These are phyloP conservation scores for Lithophane semibrunnea DNA, from an alignment of 2,888 invertebrate genomes.

Conservation along the genomic window DNA sequence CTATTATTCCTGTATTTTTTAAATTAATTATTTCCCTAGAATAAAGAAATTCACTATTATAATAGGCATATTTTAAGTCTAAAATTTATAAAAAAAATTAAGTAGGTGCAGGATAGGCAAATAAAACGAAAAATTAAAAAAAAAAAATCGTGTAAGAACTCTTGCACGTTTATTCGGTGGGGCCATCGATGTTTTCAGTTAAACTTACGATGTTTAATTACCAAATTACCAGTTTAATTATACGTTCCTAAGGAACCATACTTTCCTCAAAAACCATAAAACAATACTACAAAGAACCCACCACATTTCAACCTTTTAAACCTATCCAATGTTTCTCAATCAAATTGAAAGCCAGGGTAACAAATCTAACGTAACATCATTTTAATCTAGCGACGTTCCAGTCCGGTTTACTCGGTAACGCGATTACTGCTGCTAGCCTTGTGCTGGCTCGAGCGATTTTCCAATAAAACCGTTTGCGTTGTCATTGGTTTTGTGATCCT, in stretches of 20 bases:
- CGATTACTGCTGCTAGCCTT: slow-evolving; percentile 18
- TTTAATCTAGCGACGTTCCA: slow-evolving; percentile 23
- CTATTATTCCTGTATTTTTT: no score
- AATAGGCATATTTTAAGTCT: no score
- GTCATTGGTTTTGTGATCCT: neutral
- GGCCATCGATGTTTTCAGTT: no score
- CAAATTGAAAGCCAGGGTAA: neutral
- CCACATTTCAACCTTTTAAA: neutral
- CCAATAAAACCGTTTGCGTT: slow-evolving; percentile 3
- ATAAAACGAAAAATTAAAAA: no score
- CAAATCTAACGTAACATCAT: slow-evolving; percentile 18
- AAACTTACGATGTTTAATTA: no score
- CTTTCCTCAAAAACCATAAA: neutral
- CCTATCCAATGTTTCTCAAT: neutral
- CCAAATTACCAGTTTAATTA: no score
- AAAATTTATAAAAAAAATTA: no score
- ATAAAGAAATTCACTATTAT: no score
- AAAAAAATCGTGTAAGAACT: no score
- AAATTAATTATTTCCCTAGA: no score
- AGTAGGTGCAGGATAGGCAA: no score
- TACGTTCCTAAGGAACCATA: neutral
- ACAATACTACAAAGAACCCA: neutral
- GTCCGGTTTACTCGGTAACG: slow-evolving; percentile 13
- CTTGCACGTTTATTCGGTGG: no score
- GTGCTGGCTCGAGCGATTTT: slow-evolving; percentile 11